Evolutionary conservation across 1,140 invertebrate species (phyloP).

Genomic region (Penaeus indicus): DNA sequence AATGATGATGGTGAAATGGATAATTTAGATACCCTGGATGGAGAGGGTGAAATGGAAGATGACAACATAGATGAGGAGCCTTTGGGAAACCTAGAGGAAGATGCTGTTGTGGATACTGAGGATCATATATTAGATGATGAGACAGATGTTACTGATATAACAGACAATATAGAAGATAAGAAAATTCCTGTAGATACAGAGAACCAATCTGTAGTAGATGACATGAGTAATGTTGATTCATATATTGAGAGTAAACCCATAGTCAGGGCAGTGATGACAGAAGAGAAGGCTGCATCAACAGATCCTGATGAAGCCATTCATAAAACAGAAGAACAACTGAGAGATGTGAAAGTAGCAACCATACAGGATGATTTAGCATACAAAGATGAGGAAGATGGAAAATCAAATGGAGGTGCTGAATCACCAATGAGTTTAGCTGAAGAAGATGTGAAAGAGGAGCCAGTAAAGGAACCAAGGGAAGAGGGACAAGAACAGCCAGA

Average conservation of each 20-base stretch:
- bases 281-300: constrained; percentile 39
- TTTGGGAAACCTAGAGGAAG: constrained; percentile 16
- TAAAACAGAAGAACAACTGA: constrained; percentile 32
- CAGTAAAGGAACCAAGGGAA: neutral
- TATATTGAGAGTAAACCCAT: too few species aligned
- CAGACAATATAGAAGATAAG: neutral
- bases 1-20: constrained; percentile 53
- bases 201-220: too few species aligned
- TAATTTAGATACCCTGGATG: neutral
- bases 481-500: neutral
- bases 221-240: too few species aligned
- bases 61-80: constrained; percentile 15
- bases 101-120: neutral
- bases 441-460: neutral
- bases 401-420: too few species aligned
- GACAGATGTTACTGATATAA: neutral
- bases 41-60: neutral
- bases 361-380: too few species aligned
- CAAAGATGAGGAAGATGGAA: too few species aligned
- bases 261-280: neutral
- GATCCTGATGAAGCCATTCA: constrained; percentile 1
- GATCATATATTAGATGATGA: constrained; percentile 7
- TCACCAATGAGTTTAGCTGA: neutral
- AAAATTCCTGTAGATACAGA: neutral
- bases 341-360: constrained; percentile 19